Conservation (phyloP, 2,888 invertebrate genomes). For the Tetragonisca angustula region DNA sequence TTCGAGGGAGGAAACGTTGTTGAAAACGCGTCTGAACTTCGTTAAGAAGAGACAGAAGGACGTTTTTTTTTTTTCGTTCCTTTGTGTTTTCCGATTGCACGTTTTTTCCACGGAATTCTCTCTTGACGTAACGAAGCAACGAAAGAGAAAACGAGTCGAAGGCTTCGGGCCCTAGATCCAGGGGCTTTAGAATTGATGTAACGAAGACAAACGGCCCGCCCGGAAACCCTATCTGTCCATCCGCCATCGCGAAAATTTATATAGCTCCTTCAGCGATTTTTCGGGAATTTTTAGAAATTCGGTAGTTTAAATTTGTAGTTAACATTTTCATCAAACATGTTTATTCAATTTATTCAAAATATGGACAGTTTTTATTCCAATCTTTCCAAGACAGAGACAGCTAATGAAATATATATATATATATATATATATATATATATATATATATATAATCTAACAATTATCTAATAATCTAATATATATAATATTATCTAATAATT, state of each 20-base stretch:
- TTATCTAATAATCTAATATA: too few species aligned
- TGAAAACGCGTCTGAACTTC: conserved; percentile 39
- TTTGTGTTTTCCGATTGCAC: not conserved
- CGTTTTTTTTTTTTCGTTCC: not conserved
- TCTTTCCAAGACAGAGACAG: too few species aligned
- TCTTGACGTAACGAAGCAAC: conserved; percentile 54
- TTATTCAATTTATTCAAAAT: too few species aligned
- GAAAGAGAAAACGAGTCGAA: conserved; percentile 8
- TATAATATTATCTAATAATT: too few species aligned
- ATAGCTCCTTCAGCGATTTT: too few species aligned
- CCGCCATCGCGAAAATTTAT: not conserved
- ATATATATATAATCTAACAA: too few species aligned
- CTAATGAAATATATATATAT: too few species aligned
- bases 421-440: too few species aligned
- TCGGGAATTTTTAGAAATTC: too few species aligned
- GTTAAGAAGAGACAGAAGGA: conserved; percentile 64
- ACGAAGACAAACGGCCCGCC: conserved; percentile 64
- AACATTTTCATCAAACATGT: too few species aligned
- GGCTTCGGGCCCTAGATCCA: not conserved
- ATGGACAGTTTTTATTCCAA: too few species aligned
- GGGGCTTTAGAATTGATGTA: conserved; percentile 52
- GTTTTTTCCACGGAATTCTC: not conserved
- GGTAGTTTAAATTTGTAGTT: too few species aligned
- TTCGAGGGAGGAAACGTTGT: not conserved
- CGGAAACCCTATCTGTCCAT: conserved; percentile 9